Evolutionary conservation across 2,113 vertebrate species (phyloP).

Genomic region (Melanerpes aurifrons): DNA sequence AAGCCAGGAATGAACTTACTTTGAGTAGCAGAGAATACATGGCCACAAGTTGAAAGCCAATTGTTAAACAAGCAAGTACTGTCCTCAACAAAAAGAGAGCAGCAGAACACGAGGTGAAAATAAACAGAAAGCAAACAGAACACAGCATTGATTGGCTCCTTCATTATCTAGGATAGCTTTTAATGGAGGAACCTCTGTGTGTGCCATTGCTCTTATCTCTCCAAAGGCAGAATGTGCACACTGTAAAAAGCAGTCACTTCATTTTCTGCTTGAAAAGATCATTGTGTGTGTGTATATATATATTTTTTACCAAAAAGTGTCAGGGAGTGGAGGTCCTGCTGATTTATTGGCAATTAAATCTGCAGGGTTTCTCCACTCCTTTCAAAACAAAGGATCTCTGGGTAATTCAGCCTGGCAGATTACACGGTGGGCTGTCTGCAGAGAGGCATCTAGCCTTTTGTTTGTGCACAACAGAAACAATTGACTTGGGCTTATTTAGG

Average conservation of each 20-base stretch:
- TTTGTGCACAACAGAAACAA: slow-evolving; percentile 71
- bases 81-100: slow-evolving; percentile 55
- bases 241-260: slow-evolving; percentile 91
- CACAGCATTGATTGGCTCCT: slow-evolving; percentile 88
- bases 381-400: slow-evolving; percentile 78
- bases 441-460: slow-evolving; percentile 60
- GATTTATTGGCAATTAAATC: slow-evolving; percentile 99
- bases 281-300: slow-evolving; percentile 58
- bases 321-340: slow-evolving; percentile 87
- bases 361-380: slow-evolving; percentile 87
- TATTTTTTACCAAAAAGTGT: slow-evolving; percentile 46
- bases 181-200: slow-evolving; percentile 78
- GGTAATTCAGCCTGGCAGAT: slow-evolving; percentile 70
- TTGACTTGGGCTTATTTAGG: slow-evolving; percentile 68
- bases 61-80: slow-evolving; percentile 23
- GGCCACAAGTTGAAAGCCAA: slow-evolving; percentile 21
- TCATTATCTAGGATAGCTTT: slow-evolving; percentile 85
- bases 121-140: slow-evolving; percentile 84
- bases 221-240: slow-evolving; percentile 80
- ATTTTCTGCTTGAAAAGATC: slow-evolving; percentile 96
- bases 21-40: not conserved
- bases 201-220: slow-evolving; percentile 86
- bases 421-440: slow-evolving; percentile 57
- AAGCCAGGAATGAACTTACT: slow-evolving; percentile 30
- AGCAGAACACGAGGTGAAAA: slow-evolving; percentile 68